A percentile compares a stretch with the other conserved stretches of the same genome.
phyloP scores from a whole-genome alignment of 2,797 vertebrate species.

The Anas georgica region DNA sequence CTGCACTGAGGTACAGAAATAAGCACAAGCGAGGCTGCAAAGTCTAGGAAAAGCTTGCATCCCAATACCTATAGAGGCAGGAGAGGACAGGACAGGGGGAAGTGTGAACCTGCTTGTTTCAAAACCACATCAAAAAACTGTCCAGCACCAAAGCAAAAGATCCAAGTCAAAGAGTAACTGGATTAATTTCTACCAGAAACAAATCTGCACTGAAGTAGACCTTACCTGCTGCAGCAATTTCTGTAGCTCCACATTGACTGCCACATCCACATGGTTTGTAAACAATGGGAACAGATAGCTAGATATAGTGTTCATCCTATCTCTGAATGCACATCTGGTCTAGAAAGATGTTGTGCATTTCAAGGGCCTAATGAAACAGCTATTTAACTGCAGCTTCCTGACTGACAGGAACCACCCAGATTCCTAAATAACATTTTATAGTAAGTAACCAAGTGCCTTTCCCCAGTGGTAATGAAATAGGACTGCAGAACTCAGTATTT shows the following conservation, averaged over 20 bases:
- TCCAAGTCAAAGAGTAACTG: neutral
- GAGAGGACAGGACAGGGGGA: neutral
- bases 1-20: neutral
- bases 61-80: neutral
- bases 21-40: neutral
- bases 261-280: neutral
- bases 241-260: neutral
- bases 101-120: constrained; percentile 3
- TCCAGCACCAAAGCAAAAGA: neutral
- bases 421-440: neutral
- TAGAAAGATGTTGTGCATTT: neutral
- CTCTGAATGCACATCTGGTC: neutral
- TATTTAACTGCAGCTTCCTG: neutral
- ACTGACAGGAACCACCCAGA: neutral
- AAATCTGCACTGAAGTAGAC: neutral
- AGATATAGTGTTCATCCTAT: neutral
- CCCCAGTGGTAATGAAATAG: neutral
- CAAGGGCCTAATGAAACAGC: neutral
- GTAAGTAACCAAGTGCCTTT: neutral
- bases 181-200: neutral
- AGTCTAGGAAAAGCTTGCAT: neutral
- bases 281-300: neutral
- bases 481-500: neutral
- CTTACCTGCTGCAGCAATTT: neutral
- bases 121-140: neutral